Evolutionary conservation across 2,797 vertebrate genomes (phyloP).

Genomic region (Brotula barbata): DNA sequence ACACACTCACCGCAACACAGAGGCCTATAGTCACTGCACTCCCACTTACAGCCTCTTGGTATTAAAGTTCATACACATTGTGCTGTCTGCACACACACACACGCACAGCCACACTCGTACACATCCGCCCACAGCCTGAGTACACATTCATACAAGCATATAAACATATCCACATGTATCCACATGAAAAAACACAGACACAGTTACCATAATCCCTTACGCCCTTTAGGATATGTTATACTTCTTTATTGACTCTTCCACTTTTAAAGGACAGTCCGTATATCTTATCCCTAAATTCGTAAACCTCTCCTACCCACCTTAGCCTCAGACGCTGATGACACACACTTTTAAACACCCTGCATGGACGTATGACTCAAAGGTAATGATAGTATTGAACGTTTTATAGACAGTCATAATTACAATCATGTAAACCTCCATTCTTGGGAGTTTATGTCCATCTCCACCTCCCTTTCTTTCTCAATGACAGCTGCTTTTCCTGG

Average conservation of each 20-base stretch:
- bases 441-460: constrained; percentile 72
- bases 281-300: constrained; percentile 58
- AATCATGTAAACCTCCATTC: constrained; percentile 73
- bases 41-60: constrained; percentile 60
- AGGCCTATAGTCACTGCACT: constrained; percentile 56
- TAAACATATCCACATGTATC: constrained; percentile 60
- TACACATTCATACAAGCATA: constrained; percentile 43
- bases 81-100: constrained; percentile 8
- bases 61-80: constrained; percentile 59
- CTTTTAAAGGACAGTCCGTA: constrained; percentile 61
- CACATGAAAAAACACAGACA: constrained; percentile 32
- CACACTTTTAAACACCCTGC: constrained; percentile 72
- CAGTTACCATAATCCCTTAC: constrained; percentile 54
- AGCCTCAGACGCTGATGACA: constrained; percentile 73
- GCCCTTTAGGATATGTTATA: constrained; percentile 52
- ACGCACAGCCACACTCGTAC: constrained; percentile 8
- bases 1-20: constrained; percentile 77
- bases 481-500: constrained; percentile 80
- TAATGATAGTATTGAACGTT: constrained; percentile 78
- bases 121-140: constrained; percentile 32
- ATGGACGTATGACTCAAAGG: constrained; percentile 77
- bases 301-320: constrained; percentile 61
- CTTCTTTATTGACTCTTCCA: constrained; percentile 64
- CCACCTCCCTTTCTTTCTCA: constrained; percentile 56
- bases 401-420: constrained; percentile 78